phyloP scores from a whole-genome alignment of 2,113 vertebrate species.

The Laticauda colubrina region DNA sequence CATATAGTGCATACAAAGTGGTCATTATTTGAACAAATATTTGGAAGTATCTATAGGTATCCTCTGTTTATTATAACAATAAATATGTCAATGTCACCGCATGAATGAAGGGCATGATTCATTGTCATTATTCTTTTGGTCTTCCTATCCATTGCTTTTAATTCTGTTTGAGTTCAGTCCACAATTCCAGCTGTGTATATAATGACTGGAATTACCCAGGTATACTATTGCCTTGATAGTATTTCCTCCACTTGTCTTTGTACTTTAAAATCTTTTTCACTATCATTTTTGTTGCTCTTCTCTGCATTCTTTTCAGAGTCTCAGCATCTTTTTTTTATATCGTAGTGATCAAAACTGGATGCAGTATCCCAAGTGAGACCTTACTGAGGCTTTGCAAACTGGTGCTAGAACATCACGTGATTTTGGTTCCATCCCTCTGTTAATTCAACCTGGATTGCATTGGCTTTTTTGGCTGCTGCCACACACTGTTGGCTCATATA shows the following conservation, averaged over 20 bases:
- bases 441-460: too few relatives aligned
- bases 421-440: too few relatives aligned
- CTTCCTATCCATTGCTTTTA: not conserved
- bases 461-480: too few relatives aligned
- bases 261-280: not conserved
- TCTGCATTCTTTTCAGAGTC: not conserved
- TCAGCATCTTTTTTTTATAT: not conserved
- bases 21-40: not conserved
- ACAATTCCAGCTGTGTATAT: not conserved
- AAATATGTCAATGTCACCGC: not conserved
- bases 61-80: not conserved
- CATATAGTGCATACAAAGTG: not conserved
- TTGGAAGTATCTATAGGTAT: not conserved
- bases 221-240: not conserved
- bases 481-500: too few relatives aligned
- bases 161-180: not conserved
- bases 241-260: not conserved
- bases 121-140: not conserved
- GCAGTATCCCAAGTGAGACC: not conserved
- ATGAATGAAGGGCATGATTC: not conserved
- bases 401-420: too few relatives aligned
- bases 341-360: not conserved
- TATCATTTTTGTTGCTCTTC: not conserved
- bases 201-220: not conserved
- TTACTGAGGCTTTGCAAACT: not conserved